Conservation (phyloP, 2,113 vertebrate species). For the Apus apus region DNA sequence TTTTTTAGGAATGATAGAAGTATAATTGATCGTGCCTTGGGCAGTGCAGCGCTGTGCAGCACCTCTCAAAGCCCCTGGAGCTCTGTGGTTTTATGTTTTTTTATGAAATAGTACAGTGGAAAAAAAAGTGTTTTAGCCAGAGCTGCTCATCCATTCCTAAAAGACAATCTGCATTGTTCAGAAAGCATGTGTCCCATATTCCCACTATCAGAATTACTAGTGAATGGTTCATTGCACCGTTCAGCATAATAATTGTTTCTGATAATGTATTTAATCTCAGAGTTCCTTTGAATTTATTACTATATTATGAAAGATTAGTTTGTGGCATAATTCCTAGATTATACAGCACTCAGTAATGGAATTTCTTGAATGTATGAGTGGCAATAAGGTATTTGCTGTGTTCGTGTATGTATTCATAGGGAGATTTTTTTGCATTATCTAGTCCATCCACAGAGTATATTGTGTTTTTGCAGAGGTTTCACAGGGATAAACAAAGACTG, state of each 20-base stretch:
- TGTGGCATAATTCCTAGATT: constrained; percentile 36
- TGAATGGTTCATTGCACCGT: not conserved
- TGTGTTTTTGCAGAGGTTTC: constrained; percentile 18
- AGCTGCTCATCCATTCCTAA: not conserved
- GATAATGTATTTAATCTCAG: constrained; percentile 6
- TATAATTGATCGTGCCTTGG: not conserved
- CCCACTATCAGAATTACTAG: not conserved
- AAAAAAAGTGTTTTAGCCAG: not conserved
- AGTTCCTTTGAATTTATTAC: constrained; percentile 35
- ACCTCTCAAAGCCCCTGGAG: not conserved
- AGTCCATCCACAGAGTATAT: not conserved
- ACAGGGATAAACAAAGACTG: not conserved
- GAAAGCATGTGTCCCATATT: not conserved
- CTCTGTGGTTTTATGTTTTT: not conserved
- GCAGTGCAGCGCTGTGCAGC: not conserved
- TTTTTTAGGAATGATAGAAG: not conserved
- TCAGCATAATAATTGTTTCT: not conserved
- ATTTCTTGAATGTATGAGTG: not conserved
- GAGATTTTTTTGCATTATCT: constrained; percentile 9
- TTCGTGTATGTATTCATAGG: constrained; percentile 48
- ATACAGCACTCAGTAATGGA: not conserved
- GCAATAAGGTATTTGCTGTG: not conserved
- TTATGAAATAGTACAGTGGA: not conserved
- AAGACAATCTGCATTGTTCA: not conserved
- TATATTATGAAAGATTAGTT: not conserved